phyloP scores from a whole-genome alignment of 2,888 invertebrate species.

The Cryptocephalus moraei region DNA sequence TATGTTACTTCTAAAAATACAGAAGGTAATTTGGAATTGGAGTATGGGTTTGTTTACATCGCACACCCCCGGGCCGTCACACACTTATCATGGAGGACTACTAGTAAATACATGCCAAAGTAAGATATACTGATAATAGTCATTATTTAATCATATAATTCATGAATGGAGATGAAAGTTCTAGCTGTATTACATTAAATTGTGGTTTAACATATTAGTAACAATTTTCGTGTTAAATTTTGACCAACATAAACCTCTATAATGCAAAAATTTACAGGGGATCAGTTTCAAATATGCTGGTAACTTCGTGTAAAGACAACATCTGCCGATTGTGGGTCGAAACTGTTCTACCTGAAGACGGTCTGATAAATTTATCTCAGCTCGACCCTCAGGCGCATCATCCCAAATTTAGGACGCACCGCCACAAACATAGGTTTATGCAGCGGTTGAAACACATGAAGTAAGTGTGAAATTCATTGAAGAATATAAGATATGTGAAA shows the following conservation, averaged over 20 bases:
- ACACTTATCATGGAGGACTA: slow-evolving; percentile 96
- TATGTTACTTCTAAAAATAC: slow-evolving; percentile 63
- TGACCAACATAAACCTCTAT: not conserved
- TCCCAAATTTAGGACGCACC: slow-evolving; percentile 73
- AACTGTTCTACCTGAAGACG: slow-evolving; percentile 93
- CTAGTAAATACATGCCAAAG: slow-evolving; percentile 99
- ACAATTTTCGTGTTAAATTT: not conserved
- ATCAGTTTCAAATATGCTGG: slow-evolving; percentile 93
- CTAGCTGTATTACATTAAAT: too few species aligned
- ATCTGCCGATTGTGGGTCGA: slow-evolving; percentile 99
- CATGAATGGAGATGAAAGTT: too few species aligned
- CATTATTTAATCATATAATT: too few species aligned
- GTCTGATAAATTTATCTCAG: slow-evolving; percentile 60
- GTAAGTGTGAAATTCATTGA: slow-evolving; percentile 39
- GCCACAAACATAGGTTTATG: slow-evolving; percentile 93
- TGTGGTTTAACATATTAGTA: too few species aligned
- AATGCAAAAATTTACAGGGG: slow-evolving; percentile 49
- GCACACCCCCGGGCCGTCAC: slow-evolving; percentile 96
- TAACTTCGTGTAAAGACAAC: slow-evolving; percentile 96
- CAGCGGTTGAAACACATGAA: slow-evolving; percentile 95
- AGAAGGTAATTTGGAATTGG: slow-evolving; percentile 55
- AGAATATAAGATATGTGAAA: too few species aligned
- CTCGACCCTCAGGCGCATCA: slow-evolving; percentile 58
- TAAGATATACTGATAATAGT: slow-evolving; percentile 34
- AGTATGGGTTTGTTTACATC: slow-evolving; percentile 89